Base-by-base conservation (phyloP, 1,140 invertebrate species). In the Steinernema feltiae region DNA sequence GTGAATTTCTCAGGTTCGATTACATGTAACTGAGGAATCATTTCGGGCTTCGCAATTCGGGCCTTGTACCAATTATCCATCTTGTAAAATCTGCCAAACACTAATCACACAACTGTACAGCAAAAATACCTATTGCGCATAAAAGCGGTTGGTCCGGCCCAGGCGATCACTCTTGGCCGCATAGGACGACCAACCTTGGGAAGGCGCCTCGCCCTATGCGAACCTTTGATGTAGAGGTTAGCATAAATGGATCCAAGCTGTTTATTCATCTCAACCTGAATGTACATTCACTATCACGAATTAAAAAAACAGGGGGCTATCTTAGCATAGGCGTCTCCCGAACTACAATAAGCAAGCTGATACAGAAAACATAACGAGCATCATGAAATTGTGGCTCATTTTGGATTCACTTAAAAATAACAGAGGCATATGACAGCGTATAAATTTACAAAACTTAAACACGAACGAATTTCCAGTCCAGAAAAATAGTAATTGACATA, bases 71-170 rank as follows among this genome's bases (percentile, higher is more conserved):
- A 85, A 21, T 72, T 73, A 70, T 85, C 84, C 15, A 76, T 46
- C 71, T 86, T 84, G 41, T 85, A 85, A 48, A 81, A 85, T 72
- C 84, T 85, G 73, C 32, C 84, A 69, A n/a, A 53, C 12, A 63
- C 15, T 32, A n/a, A 7, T 1, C 1, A 2, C 35, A 41, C 17
- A 29, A 74, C 17, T 27, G 1, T 18, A 0, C 12, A 72, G 17
- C 0, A 2, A 35, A 72, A 1, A 17, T 2, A 84, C 83, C 83
- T 79, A 41, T 85, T 79, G 21, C 78, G 80, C 30, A 78, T 74
- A 69, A 85, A 85, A 35, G 84, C 85, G 30, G 79, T 77, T n/a
- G 84, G 85, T 18, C 84, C 84, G 24, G 85, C 85, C 84, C 84
- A 85, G 30, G 84, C 85, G 69, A 86, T 81, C 1, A 81, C 78